Evolutionary conservation across 2,888 invertebrate genomes (phyloP).

Genomic region (Philonicus albiceps): DNA sequence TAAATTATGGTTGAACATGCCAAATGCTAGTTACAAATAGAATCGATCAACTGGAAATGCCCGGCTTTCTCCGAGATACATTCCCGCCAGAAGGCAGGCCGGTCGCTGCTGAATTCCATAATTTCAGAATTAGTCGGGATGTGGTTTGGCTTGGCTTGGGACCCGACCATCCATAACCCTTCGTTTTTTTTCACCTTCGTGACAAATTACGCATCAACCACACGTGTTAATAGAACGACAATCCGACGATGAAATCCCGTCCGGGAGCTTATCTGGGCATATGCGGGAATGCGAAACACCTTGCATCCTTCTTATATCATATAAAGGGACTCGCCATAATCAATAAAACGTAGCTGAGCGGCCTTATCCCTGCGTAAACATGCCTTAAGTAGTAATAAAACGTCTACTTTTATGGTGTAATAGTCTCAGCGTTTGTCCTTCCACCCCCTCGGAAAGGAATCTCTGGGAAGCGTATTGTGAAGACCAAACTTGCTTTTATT

Average conservation of each 20-base stretch:
- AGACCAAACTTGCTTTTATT: slow-evolving; percentile 16
- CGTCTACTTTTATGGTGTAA: slow-evolving; percentile 21
- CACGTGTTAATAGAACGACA: neutral
- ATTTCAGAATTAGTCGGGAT: neutral
- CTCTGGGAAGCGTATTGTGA: neutral
- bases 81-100: neutral
- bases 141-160: neutral
- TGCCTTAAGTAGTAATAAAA: slow-evolving; percentile 32
- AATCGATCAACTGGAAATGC: neutral
- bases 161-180: neutral
- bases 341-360: slow-evolving; percentile 29
- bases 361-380: slow-evolving; percentile 28
- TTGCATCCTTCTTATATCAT: neutral
- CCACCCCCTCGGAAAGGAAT: neutral
- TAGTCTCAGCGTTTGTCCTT: neutral
- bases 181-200: neutral
- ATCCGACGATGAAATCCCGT: neutral
- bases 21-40: neutral
- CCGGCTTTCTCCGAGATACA: neutral
- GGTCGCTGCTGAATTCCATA: neutral
- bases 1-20: neutral
- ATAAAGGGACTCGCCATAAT: slow-evolving; percentile 5
- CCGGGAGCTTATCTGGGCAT: neutral
- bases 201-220: neutral
- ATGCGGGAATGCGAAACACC: neutral